Base-by-base conservation (phyloP, 2,797 vertebrate species). In the Sebastolobus altivelis region DNA sequence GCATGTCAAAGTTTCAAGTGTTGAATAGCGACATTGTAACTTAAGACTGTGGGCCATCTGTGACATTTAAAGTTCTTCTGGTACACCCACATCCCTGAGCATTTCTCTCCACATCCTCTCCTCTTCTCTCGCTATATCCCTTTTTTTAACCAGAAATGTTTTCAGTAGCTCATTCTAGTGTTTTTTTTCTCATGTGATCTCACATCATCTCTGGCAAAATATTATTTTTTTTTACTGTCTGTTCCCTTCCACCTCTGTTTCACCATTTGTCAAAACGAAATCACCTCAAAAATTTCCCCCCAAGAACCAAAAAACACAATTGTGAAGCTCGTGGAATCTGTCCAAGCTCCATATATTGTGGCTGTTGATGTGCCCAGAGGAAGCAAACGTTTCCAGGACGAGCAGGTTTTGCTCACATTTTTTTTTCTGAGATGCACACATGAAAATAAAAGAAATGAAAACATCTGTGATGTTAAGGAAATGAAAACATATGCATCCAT, bases 1-100 rank as follows among this genome's bases (percentile, higher is more conserved):
- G 8, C 31, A 40, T 68, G 52, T 63, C 12, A 60, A 22, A 31
- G 49, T 75, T 67, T 63, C n/a, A 58, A 20, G 49, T 1, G 55
- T 5, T 78, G 63, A 75, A 78, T 61, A 35, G n/a, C 35, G 46
- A 5, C 63, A 76, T 72, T 83, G 67, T 83, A 72, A 71, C 22
- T 75, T 46, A 1, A 67, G 46, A 29, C 81, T 69, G 52, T 33
- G 27, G 66, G 61, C 67, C 80, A 62, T 79, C 13, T 72, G 67
- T 75, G 80, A 80, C 75, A 74, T 82, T 74, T 81, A 31, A 52
- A 78, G 67, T 29, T 71, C 38, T 66, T 37, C 37, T 58, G 33
- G 37, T 59, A 63, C 73, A 25, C 16, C 35, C 62, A 81, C 70
- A 43, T 56, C 58, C 71, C 52, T 3, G 40, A 80, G 70, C 43